Percentiles rank a stretch among this genome's conserved stretches.
phyloP scores from a whole-genome alignment of 1,140 invertebrate genomes.

The Drosophila willistoni region DNA sequence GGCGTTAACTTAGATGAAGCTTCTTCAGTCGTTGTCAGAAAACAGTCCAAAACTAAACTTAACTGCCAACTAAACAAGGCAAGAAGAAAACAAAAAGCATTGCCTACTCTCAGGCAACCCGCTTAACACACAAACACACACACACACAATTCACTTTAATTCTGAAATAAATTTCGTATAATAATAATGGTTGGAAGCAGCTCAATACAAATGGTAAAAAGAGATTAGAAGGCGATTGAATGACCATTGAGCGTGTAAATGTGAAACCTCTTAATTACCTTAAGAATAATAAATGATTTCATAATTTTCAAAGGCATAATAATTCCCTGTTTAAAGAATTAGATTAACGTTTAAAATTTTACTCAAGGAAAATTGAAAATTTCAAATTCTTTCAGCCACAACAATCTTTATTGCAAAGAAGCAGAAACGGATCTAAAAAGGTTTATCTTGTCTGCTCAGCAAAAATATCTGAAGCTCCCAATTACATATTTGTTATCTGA shows the following conservation, averaged over 20 bases:
- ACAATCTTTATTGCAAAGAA: too few species aligned
- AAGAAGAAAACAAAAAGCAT: neutral
- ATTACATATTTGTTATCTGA: too few species aligned
- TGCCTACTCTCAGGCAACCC: neutral
- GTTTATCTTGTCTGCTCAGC: too few species aligned
- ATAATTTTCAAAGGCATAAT: too few species aligned
- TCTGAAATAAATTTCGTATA: neutral
- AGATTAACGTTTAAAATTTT: too few species aligned
- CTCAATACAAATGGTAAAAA: neutral
- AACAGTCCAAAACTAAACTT: constrained; percentile 1
- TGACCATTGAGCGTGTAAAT: neutral
- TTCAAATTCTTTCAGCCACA: too few species aligned
- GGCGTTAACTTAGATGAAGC: constrained; percentile 12
- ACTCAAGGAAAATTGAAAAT: too few species aligned
- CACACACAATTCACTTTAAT: neutral
- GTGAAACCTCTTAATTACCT: neutral
- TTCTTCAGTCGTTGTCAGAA: neutral
- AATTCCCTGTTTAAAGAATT: too few species aligned
- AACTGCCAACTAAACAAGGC: constrained; percentile 4
- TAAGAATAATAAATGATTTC: too few species aligned
- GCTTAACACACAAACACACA: neutral
- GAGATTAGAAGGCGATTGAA: neutral
- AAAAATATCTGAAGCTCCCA: too few species aligned
- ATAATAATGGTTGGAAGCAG: neutral
- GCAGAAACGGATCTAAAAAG: too few species aligned